Percentiles rank a stretch among this genome's conserved stretches.
Conservation (phyloP, 2,888 invertebrate species). For the Synanthedon andrenaeformis region DNA sequence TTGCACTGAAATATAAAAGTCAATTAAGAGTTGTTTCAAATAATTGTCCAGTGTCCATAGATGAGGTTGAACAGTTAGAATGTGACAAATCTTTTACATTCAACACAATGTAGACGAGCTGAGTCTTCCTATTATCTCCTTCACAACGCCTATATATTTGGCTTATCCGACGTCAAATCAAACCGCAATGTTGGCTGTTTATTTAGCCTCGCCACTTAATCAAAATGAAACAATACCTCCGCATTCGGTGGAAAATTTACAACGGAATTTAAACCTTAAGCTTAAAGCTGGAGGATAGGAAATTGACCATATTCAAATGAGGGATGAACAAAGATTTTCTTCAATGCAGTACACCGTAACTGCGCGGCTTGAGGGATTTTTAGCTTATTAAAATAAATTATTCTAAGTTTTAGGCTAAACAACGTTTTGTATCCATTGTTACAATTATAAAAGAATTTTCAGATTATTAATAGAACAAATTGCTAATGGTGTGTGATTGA, state of each 20-base stretch:
- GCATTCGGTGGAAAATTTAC: neutral
- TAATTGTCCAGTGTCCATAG: too few species aligned
- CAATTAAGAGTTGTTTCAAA: too few species aligned
- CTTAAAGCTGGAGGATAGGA: neutral
- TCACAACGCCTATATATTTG: constrained; percentile 28
- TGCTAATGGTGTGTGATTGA: too few species aligned
- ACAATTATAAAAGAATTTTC: too few species aligned
- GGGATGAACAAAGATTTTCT: neutral
- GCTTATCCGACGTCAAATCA: constrained; percentile 32
- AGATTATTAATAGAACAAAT: too few species aligned
- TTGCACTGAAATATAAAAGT: too few species aligned
- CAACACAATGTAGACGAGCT: too few species aligned
- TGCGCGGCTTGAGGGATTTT: neutral
- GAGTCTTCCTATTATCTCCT: constrained; percentile 14
- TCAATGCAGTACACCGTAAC: neutral
- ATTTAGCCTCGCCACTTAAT: constrained; percentile 25
- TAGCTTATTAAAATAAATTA: neutral
- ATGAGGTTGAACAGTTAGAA: too few species aligned
- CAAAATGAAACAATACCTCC: constrained; percentile 13
- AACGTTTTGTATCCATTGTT: too few species aligned
- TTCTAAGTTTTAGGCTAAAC: neutral
- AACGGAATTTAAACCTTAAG: neutral
- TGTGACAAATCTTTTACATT: too few species aligned
- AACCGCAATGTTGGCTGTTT: constrained; percentile 19
- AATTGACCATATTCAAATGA: neutral